A percentile compares a stretch with the other conserved stretches of the same genome.
Evolutionary conservation across 2,888 invertebrate species (phyloP).

Genomic region (Thalpophila matura): DNA sequence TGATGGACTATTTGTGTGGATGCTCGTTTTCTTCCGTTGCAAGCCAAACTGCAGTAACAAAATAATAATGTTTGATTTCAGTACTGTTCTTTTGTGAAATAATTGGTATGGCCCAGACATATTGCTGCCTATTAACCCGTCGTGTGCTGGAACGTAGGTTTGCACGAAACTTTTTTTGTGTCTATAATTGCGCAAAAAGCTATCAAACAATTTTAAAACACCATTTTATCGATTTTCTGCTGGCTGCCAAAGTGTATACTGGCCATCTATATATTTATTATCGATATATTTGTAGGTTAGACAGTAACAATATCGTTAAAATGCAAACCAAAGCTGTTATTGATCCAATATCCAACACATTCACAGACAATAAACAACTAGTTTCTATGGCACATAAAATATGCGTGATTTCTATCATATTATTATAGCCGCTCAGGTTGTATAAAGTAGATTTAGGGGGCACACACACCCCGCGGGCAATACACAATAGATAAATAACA

Average conservation of each 20-base stretch:
- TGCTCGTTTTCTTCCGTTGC: constrained; percentile 1
- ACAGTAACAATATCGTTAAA: neutral
- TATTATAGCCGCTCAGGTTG: constrained; percentile 25
- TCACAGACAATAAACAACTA: neutral
- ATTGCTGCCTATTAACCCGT: too few relatives aligned
- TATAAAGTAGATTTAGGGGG: constrained; percentile 37
- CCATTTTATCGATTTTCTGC: too few relatives aligned
- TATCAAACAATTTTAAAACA: too few relatives aligned
- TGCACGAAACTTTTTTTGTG: too few relatives aligned
- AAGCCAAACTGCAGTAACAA: neutral
- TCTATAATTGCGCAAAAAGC: too few relatives aligned
- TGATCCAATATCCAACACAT: neutral
- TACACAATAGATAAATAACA: constrained; percentile 53
- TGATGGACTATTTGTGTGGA: neutral
- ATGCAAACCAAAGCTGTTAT: neutral
- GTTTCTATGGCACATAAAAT: constrained; percentile 21
- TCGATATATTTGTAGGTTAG: neutral
- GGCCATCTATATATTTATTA: too few relatives aligned
- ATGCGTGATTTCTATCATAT: constrained; percentile 34
- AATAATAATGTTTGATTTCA: neutral
- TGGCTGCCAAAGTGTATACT: too few relatives aligned
- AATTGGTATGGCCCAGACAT: too few relatives aligned
- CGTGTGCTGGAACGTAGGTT: too few relatives aligned
- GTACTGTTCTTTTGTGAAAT: neutral
- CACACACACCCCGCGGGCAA: constrained; percentile 1